A percentile compares a stretch with the other conserved stretches of the same genome.
Conservation (phyloP, 2,888 invertebrate genomes). For the Chymomyza fuscimana region DNA sequence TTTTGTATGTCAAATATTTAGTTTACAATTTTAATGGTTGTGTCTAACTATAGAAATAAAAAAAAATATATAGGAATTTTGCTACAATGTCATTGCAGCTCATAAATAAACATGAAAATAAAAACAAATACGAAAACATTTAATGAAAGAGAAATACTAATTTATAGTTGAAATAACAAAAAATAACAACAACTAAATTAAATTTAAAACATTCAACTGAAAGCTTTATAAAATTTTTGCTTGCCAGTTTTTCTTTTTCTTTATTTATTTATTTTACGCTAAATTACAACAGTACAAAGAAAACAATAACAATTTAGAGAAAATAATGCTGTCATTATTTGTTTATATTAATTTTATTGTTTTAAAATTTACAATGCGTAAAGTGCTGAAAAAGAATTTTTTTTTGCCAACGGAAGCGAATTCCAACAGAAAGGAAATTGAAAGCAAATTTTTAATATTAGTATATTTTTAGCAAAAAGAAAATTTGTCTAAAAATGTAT, state of each 20-base stretch:
- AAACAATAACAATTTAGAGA: conserved; percentile 19
- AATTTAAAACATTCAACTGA: conserved; percentile 22
- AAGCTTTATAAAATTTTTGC: conserved; percentile 9
- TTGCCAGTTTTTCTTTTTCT: conserved; percentile 33
- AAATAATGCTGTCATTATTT: conserved; percentile 32
- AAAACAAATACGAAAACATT: conserved; percentile 15
- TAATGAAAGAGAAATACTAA: not conserved
- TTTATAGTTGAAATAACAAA: conserved; percentile 2
- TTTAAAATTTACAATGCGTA: conserved; percentile 1
- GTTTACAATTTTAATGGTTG: not conserved
- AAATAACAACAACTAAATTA: conserved; percentile 15
- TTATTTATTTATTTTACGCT: conserved; percentile 18
- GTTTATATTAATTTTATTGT: conserved; percentile 6
- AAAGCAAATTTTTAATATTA: conserved; percentile 22
- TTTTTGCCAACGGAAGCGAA: conserved; percentile 21
- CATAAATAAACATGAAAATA: conserved; percentile 26
- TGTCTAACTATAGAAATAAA: conserved; percentile 11
- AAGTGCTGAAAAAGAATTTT: not conserved
- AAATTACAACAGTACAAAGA: conserved; percentile 19
- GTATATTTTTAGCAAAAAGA: conserved; percentile 1
- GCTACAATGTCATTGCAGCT: conserved; percentile 36
- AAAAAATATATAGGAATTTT: conserved; percentile 13
- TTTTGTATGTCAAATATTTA: not conserved
- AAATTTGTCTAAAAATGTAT: not conserved
- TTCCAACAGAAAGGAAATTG: conserved; percentile 19